A percentile compares a stretch with the other conserved stretches of the same genome.
Evolutionary conservation across 2,797 vertebrate genomes (phyloP).

Genomic region (Platyrinchus mystaceus): DNA sequence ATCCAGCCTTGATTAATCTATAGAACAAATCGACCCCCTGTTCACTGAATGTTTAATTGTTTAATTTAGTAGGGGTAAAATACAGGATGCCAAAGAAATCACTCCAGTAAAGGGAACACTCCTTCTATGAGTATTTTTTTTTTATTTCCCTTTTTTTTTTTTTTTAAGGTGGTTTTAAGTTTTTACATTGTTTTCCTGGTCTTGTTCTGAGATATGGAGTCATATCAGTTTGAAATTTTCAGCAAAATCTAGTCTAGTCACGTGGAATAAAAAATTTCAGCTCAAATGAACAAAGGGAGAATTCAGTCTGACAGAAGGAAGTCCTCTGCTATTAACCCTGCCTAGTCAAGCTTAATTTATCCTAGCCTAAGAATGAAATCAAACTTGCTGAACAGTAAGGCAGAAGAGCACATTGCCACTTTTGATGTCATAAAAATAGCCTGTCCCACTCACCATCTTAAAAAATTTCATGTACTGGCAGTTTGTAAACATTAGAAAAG

Average conservation of each 20-base stretch:
- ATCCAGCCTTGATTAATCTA: neutral
- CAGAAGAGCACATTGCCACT: neutral
- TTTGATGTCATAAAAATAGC: neutral
- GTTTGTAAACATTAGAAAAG: neutral
- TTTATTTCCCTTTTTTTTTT: no score
- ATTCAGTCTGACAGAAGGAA: neutral
- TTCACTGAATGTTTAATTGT: neutral
- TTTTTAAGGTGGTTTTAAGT: neutral
- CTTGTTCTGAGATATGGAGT: neutral
- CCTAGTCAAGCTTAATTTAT: neutral
- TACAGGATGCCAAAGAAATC: neutral
- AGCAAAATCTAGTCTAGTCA: neutral
- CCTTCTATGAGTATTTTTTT: neutral
- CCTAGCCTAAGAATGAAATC: neutral
- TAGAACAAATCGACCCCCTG: neutral
- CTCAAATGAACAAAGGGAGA: neutral
- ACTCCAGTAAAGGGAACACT: neutral
- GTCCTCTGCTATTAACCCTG: neutral
- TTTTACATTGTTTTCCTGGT: neutral
- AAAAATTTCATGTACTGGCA: neutral
- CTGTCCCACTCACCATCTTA: neutral
- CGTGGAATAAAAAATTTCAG: neutral
- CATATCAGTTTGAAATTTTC: neutral
- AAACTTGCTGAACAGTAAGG: neutral
- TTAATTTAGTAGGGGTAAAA: neutral